These are phyloP conservation scores for Procapra przewalskii DNA, from an alignment of 2,113 vertebrate species.

Conservation along the genomic window DNA sequence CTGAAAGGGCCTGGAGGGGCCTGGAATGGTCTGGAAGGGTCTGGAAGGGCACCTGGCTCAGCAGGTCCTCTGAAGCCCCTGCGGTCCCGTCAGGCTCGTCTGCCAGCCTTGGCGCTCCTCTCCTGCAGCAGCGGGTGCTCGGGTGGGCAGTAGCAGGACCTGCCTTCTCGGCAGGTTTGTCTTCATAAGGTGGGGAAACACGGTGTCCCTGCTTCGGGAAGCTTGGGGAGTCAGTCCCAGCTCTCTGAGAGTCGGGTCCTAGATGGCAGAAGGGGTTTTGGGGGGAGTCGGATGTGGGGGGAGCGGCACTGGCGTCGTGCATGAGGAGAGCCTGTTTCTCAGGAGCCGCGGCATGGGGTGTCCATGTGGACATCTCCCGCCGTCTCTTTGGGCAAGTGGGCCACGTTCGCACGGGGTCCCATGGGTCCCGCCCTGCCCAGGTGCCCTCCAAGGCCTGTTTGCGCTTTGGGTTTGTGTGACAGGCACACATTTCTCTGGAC, in stretches of 20 bases:
- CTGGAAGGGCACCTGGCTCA: neutral
- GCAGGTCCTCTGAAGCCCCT: accelerated
- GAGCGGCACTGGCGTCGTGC: accelerated
- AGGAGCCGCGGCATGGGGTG: neutral
- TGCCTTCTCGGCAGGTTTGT: accelerated
- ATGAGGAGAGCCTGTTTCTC: neutral
- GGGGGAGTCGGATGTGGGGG: accelerated
- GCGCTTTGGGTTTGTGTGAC: neutral
- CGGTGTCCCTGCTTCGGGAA: accelerated
- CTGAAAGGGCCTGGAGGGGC: neutral
- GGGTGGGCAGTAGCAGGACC: neutral
- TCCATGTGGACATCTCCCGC: neutral
- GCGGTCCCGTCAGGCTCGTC: accelerated
- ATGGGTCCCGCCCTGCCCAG: accelerated
- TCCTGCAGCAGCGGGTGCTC: accelerated
- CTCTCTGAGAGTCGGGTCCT: neutral
- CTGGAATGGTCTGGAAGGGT: too few relatives aligned
- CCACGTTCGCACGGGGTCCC: accelerated
- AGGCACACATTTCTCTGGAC: neutral
- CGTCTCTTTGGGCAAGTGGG: neutral
- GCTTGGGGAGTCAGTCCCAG: neutral
- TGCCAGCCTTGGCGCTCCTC: accelerated
- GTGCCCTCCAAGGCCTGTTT: accelerated
- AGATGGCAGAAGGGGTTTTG: neutral
- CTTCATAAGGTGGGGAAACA: accelerated